These are phyloP conservation scores for Microtus oregoni DNA, from an alignment of 2,113 vertebrate species.

Conservation along the genomic window DNA sequence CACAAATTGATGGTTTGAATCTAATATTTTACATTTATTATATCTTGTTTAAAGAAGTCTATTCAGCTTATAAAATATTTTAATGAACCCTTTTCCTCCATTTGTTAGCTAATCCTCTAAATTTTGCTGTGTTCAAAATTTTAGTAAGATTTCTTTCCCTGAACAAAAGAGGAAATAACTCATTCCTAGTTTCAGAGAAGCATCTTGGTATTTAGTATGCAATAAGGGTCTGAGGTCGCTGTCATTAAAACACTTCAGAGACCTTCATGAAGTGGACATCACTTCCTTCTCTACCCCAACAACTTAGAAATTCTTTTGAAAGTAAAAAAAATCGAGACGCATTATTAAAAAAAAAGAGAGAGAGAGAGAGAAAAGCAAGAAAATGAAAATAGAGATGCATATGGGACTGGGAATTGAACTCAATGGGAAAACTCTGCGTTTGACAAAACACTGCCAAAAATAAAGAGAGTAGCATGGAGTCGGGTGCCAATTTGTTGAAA, in stretches of 20 bases:
- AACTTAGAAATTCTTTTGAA: not conserved
- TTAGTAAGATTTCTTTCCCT: conserved; percentile 4
- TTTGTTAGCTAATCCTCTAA: not conserved
- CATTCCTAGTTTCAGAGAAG: not conserved
- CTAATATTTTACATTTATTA: conserved; percentile 15
- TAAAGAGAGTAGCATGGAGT: too few species aligned
- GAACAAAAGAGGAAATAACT: not conserved
- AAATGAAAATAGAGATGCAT: not conserved
- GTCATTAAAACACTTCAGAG: not conserved
- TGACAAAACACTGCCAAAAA: not conserved
- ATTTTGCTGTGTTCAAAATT: not conserved
- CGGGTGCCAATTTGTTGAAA: too few species aligned
- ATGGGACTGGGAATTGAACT: not conserved
- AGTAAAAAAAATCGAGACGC: not conserved
- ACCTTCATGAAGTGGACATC: not conserved
- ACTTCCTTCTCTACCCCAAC: not conserved
- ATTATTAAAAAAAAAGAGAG: not conserved
- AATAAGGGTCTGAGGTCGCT: not conserved
- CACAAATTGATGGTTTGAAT: not conserved
- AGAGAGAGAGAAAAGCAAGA: not conserved
- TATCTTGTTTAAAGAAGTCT: not conserved
- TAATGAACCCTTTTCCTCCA: not conserved
- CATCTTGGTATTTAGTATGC: not conserved
- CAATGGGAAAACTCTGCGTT: fast-evolving
- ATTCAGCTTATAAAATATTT: not conserved